Conservation (phyloP, 2,113 vertebrate species). For the Sinocyclocheilus anshuiensis region DNA sequence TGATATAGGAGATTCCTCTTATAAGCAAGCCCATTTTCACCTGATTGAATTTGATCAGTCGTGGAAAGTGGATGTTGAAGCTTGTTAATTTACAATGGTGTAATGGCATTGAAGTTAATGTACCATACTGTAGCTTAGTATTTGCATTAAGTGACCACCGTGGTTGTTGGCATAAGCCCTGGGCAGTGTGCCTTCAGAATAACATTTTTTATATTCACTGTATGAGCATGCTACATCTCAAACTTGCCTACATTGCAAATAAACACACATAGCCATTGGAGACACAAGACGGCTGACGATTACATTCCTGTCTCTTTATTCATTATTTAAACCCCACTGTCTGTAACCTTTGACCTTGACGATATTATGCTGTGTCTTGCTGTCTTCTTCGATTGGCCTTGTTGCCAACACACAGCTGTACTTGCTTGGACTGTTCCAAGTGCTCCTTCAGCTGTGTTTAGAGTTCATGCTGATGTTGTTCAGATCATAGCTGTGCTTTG, state of each 20-base stretch:
- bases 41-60: constrained; percentile 31
- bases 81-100: constrained; percentile 12
- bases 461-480: not conserved
- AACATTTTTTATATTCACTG: not conserved
- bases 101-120: constrained; percentile 29
- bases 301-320: constrained; percentile 37
- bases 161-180: constrained; percentile 24
- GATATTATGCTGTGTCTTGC: constrained; percentile 35
- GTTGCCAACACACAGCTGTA: not conserved
- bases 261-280: not conserved
- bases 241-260: constrained; percentile 34
- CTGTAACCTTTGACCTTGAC: constrained; percentile 40
- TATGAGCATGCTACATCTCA: constrained; percentile 13
- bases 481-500: constrained; percentile 15
- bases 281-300: constrained; percentile 32
- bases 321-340: constrained; percentile 33
- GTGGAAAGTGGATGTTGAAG: constrained; percentile 17
- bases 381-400: not conserved
- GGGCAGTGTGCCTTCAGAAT: constrained; percentile 30
- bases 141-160: constrained; percentile 38
- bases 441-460: constrained; percentile 10
- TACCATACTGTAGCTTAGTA: constrained; percentile 11
- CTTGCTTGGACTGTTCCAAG: not conserved
- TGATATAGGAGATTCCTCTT: not conserved
- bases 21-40: not conserved